These are phyloP conservation scores for Heterodera schachtii DNA, from an alignment of 1,140 invertebrate genomes.

Conservation along the genomic window DNA sequence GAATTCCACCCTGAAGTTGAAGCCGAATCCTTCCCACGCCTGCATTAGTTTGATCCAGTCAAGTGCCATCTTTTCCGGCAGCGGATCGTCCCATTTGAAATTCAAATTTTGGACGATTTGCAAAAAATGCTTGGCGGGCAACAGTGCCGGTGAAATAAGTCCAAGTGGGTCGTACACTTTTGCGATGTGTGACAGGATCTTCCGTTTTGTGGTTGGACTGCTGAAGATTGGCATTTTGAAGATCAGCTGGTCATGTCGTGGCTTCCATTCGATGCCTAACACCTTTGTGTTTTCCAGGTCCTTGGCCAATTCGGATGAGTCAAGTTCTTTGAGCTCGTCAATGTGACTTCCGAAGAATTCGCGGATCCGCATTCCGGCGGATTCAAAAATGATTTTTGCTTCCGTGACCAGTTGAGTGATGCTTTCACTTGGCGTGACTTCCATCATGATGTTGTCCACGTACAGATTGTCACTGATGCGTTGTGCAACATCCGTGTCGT, in stretches of 20 bases:
- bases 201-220: not conserved
- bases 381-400: not conserved
- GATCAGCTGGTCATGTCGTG: not conserved
- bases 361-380: not conserved
- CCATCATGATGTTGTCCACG: slow-evolving; percentile 7
- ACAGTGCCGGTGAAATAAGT: too few species aligned
- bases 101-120: too few species aligned
- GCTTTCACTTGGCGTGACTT: not conserved
- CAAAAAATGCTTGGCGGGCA: too few species aligned
- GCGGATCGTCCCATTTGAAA: too few species aligned
- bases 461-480: not conserved
- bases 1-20: too few species aligned
- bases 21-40: too few species aligned
- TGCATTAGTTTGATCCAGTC: too few species aligned
- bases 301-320: not conserved
- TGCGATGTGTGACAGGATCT: too few species aligned
- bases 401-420: not conserved
- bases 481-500: not conserved
- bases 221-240: not conserved
- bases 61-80: too few species aligned
- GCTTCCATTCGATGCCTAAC: not conserved
- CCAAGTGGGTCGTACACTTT: too few species aligned
- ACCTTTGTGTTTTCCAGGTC: not conserved
- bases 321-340: not conserved
- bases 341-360: not conserved